These are phyloP conservation scores for Verasper variegatus DNA, from an alignment of 2,113 vertebrate species.

Conservation along the genomic window DNA sequence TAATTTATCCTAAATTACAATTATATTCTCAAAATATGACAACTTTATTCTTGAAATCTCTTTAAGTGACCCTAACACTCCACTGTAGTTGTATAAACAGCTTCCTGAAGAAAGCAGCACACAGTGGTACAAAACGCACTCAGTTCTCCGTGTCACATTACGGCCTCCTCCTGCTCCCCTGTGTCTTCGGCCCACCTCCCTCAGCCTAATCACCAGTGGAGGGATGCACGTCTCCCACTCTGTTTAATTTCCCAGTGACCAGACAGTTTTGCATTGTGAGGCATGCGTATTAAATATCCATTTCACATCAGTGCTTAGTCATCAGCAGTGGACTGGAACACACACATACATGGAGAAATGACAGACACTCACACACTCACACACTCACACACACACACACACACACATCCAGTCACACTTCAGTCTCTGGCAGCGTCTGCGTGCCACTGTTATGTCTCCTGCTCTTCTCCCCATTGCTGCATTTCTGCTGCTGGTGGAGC, in stretches of 20 bases:
- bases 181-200: conserved; percentile 16
- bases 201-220: background rate
- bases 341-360: background rate
- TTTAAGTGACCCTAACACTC: too few relatives aligned
- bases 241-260: conserved; percentile 4
- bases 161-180: conserved; percentile 17
- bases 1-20: too few relatives aligned
- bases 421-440: conserved; percentile 15
- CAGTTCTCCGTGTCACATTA: background rate
- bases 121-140: background rate
- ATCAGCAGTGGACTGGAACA: conserved; percentile 12
- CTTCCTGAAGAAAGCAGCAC: background rate
- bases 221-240: background rate
- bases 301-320: conserved; percentile 31
- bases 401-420: conserved; percentile 38
- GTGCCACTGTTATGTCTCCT: conserved; percentile 40
- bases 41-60: background rate
- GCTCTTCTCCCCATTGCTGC: conserved; percentile 35
- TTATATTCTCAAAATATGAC: background rate
- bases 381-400: background rate
- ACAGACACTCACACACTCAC: background rate
- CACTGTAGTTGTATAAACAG: too few relatives aligned
- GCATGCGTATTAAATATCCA: conserved; percentile 38
- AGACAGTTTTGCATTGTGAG: conserved; percentile 13
- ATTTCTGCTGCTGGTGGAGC: conserved; percentile 6